These are phyloP conservation scores for Lasioglossum calceatum DNA, from an alignment of 2,888 invertebrate species.

Conservation along the genomic window DNA sequence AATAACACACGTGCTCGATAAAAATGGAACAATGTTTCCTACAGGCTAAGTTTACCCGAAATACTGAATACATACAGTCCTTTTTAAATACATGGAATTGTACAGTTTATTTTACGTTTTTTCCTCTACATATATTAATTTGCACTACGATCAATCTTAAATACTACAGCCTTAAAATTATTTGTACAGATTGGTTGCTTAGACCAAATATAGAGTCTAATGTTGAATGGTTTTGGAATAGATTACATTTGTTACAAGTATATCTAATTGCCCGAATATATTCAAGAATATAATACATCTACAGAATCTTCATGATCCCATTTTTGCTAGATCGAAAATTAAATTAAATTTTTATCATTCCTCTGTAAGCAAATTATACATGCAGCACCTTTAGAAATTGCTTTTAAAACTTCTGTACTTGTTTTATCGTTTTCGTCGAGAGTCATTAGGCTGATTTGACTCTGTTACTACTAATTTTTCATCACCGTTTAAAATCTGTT, in stretches of 20 bases:
- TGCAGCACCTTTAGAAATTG: neutral
- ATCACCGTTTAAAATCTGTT: neutral
- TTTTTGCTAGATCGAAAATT: neutral
- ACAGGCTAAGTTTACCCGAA: neutral
- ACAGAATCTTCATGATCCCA: neutral
- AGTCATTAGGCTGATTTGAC: neutral
- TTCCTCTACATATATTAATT: neutral
- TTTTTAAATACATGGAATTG: neutral
- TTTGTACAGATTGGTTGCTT: neutral
- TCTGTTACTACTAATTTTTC: neutral
- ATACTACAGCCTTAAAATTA: neutral
- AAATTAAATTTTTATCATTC: neutral
- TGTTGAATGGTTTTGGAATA: neutral
- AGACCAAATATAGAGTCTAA: neutral
- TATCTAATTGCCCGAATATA: neutral
- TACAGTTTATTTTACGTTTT: neutral
- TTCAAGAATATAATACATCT: neutral
- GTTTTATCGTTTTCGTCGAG: neutral
- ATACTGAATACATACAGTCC: neutral
- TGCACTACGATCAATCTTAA: neutral
- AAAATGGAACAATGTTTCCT: conserved; percentile 36
- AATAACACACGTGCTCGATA: conserved; percentile 39
- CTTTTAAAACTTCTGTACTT: neutral
- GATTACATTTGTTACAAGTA: neutral
- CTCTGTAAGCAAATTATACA: neutral